These are phyloP conservation scores for Oreortyx pictus DNA, from an alignment of 2,797 vertebrate species.

Conservation along the genomic window DNA sequence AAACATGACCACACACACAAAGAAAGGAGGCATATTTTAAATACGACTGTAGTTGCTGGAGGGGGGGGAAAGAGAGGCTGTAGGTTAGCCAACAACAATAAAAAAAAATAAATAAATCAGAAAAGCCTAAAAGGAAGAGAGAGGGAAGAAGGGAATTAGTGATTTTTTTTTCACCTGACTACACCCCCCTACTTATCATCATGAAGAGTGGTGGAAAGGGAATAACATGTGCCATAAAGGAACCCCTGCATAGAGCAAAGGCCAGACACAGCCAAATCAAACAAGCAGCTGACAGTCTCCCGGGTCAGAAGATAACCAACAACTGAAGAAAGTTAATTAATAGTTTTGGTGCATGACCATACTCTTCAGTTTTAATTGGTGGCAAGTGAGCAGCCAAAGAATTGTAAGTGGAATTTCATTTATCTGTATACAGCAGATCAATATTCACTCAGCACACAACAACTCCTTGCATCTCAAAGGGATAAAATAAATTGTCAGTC, in stretches of 20 bases:
- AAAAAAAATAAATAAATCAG: accelerated
- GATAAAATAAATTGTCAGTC: constrained; percentile 78
- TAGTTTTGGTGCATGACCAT: constrained; percentile 34
- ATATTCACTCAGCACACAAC: constrained; percentile 76
- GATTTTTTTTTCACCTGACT: not conserved
- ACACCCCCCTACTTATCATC: not conserved
- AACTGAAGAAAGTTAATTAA: constrained; percentile 36
- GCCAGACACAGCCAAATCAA: not conserved
- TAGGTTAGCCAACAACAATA: not conserved
- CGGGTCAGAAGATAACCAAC: not conserved
- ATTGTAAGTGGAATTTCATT: constrained; percentile 76
- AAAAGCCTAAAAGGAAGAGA: not conserved
- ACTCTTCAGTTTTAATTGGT: constrained; percentile 72
- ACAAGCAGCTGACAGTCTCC: not conserved
- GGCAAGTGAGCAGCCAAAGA: constrained; percentile 72
- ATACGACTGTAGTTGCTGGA: not conserved
- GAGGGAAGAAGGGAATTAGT: not conserved
- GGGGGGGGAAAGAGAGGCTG: not conserved
- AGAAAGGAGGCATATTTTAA: not conserved
- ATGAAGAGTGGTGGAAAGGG: not conserved
- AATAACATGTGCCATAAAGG: not conserved
- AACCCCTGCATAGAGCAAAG: not conserved
- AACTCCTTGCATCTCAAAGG: constrained; percentile 61
- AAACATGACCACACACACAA: not conserved
- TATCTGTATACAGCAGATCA: constrained; percentile 75